Evolutionary conservation across 53 echinoderm and acorn worm genomes (phyloP), one percentile per base, ranked within the genome.

Genomic region (Stichopus horrens): DNA sequence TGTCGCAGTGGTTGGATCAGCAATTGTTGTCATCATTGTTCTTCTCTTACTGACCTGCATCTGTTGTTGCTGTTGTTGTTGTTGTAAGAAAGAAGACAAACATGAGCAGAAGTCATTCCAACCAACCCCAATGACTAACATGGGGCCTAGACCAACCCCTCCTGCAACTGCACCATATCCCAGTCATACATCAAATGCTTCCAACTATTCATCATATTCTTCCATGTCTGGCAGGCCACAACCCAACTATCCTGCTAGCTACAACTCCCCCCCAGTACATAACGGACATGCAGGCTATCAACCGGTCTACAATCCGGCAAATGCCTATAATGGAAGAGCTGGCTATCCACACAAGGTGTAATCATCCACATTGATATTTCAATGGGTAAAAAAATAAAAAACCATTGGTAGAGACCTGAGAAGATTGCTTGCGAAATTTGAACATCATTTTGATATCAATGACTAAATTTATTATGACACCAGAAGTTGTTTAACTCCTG

Each of bases 181-280:
- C 10, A 91, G 95, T 21, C 97, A 97, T 71, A 93, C 90, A 66
- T 68, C 86, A 23, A 86, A 65, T 18, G 23, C 86, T 85, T 96
- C 96, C 77, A 95, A 97, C 83, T 95, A 95, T 78, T 95, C 95
- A 4, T 97, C 95, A 23, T 96, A 96, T 74, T 96, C 96, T 9
- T 91, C 93, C 54, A 92, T 90, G 18, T 86, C 89, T 18, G 94
- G 94, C 56, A 90, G 92, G 86, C 92, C 92, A 57, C 90, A 92
- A 23, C 93, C 92, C 5, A 93, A 92, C 90, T 92, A 94, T 74
- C 95, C 93, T 0, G 37, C 37, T 7, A 81, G 21, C 58, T 81
- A 81, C 81, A 19, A 81, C 22, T 22, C 56, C 3, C 16, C 86
- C 73, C 67, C 86, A 87, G 73, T 76, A 77, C 80, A 81, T 14